Base-by-base conservation (phyloP, 1,140 invertebrate species). In the Aphis gossypii region DNA sequence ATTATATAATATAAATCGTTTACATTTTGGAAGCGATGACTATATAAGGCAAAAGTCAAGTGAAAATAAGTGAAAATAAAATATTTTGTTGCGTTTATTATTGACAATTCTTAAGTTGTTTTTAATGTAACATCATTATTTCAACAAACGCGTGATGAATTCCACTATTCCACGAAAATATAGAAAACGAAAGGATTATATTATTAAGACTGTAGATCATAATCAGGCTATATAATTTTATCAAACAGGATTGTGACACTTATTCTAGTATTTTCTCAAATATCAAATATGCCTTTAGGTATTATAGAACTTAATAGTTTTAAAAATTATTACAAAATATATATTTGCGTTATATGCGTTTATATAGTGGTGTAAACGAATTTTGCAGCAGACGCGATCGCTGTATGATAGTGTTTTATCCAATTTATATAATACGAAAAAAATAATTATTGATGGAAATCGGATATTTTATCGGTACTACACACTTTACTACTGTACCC, bases 161-260 rank as follows among this genome's bases (percentile, higher is more conserved):
- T 88, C n/a, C 30, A 51, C 46, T n/a, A 68, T 68, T n/a, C 7
- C 86, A 30, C 41, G 9, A 4, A 18, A 35, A 30, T 46, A 46
- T 68, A 84, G 21, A 41, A 44, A 88, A 18, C 46, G 46, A 48
- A 46, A 48, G 86, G 86, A 51, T 88, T 88, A 88, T 88, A 88
- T 68, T 18, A n/a, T n/a, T 3, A 68, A 6, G 60, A 18, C 30
- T 68, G 48, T 51, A 68, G 60, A 68, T 18, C 18, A 51, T 51
- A 51, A n/a, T 68, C 76, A 38, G 35, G 38, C 20, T 83, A 9
- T 38, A 38, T 60, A 60, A 83, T 83, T 83, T 83, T 38, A 83
- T 18, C 20, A 18, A 82, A 38, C 7, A 82, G 20, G 5, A 82
- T n/a, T 82, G 76, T 38, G 30, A 82, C 76, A 38, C 6, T n/a